Evolutionary conservation across 1,140 invertebrate genomes (phyloP).

Genomic region (Polypedilum pembai): DNA sequence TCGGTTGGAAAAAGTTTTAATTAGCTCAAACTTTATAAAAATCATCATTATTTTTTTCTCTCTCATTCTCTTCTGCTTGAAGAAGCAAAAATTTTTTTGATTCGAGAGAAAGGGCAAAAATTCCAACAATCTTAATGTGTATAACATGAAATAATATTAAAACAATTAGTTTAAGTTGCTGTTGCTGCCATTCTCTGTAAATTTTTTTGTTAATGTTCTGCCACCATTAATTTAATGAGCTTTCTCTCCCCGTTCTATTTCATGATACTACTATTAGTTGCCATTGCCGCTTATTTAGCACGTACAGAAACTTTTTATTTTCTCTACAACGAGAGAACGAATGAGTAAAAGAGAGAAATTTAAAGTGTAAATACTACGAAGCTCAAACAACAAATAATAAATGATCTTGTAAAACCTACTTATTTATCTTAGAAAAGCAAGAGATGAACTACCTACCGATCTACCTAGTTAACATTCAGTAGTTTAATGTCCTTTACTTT

Average conservation of each 20-base stretch:
- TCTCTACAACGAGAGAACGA: too few relatives aligned
- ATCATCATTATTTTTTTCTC: slow-evolving; percentile 17
- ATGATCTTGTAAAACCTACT: slow-evolving; percentile 2
- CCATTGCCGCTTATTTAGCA: too few relatives aligned
- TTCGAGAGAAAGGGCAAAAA: neutral
- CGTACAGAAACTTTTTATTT: too few relatives aligned
- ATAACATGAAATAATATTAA: slow-evolving; percentile 13
- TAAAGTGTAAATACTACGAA: too few relatives aligned
- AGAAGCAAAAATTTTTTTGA: neutral
- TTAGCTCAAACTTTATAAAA: slow-evolving; percentile 14
- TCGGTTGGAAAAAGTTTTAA: neutral
- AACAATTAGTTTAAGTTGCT: neutral
- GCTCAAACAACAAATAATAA: neutral
- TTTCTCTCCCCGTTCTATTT: neutral
- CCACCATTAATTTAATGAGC: slow-evolving; percentile 5
- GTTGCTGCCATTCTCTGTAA: neutral
- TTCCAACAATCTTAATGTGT: neutral
- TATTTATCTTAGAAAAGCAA: neutral
- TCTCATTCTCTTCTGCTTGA: neutral
- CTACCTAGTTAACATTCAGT: neutral
- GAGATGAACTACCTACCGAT: neutral
- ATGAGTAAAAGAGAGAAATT: too few relatives aligned
- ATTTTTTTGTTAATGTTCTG: neutral
- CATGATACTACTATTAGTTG: neutral
- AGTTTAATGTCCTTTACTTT: neutral